Percentiles rank a stretch among this genome's conserved stretches.
Evolutionary conservation across 2,888 invertebrate species (phyloP).

Genomic region (Nycteola revayana): DNA sequence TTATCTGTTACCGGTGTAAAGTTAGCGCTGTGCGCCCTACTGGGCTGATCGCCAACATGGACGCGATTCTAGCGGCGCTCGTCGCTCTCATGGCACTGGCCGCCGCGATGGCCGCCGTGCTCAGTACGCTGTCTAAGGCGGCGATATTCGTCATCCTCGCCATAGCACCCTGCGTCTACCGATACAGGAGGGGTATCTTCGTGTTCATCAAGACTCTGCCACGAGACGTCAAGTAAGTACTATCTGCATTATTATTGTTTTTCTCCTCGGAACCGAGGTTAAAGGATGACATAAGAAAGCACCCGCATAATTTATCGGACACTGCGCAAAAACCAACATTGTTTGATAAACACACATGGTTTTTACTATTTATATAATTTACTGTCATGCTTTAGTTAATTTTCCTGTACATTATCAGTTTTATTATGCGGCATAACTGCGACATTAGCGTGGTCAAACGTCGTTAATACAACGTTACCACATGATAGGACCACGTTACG

Average conservation of each 20-base stretch:
- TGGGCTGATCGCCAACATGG: slow-evolving; percentile 76
- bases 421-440: slow-evolving; percentile 10
- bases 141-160: slow-evolving; percentile 86
- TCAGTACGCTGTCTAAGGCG: slow-evolving; percentile 85
- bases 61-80: slow-evolving; percentile 77
- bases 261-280: background rate
- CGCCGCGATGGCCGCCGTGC: slow-evolving; percentile 80
- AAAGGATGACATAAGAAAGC: slow-evolving; percentile 6
- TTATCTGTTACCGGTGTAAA: slow-evolving; percentile 43
- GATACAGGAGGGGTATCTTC: slow-evolving; percentile 81
- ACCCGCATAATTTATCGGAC: slow-evolving; percentile 19
- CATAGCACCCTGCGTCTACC: slow-evolving; percentile 77
- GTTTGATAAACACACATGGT: too few species aligned
- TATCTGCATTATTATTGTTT: slow-evolving; percentile 10
- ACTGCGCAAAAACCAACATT: slow-evolving; percentile 21
- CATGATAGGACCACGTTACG: background rate
- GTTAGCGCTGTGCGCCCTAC: slow-evolving; percentile 57
- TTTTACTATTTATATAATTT: too few species aligned
- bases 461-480: slow-evolving; percentile 1
- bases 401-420: slow-evolving; percentile 3
- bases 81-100: slow-evolving; percentile 78
- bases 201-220: slow-evolving; percentile 85
- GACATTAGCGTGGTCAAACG: slow-evolving; percentile 7
- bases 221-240: slow-evolving; percentile 85
- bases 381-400: slow-evolving; percentile 2